These are phyloP conservation scores for pig (Sus scrofa) DNA, from an alignment of 2,113 vertebrate species.

Conservation along the genomic window DNA sequence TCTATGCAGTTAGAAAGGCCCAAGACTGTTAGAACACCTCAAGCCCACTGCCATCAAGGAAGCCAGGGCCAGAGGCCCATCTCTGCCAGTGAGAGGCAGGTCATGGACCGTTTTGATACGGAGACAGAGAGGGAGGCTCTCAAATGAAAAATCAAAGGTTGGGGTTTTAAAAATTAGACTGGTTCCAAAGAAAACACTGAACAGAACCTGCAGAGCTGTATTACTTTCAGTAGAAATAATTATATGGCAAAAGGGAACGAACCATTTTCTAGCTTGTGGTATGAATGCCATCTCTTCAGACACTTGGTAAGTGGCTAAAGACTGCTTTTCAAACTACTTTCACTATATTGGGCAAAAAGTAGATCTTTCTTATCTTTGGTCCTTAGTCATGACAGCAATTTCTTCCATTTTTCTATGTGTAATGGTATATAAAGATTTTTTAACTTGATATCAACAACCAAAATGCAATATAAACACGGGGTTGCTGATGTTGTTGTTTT, in stretches of 20 bases:
- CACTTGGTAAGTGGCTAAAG: not conserved
- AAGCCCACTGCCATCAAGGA: slow-evolving; percentile 94
- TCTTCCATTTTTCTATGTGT: not conserved
- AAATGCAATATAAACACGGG: slow-evolving; percentile 41
- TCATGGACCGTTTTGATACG: slow-evolving; percentile 88
- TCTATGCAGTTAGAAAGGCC: slow-evolving; percentile 90
- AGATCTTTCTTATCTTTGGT: slow-evolving; percentile 58
- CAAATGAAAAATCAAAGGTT: slow-evolving; percentile 89
- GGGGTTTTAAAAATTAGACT: slow-evolving; percentile 94
- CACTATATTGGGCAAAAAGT: not conserved
- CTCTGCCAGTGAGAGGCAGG: slow-evolving; percentile 88
- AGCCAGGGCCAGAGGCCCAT: slow-evolving; percentile 90
- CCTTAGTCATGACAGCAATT: not conserved
- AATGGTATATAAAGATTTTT: not conserved
- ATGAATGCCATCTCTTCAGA: not conserved
- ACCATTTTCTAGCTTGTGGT: slow-evolving; percentile 83
- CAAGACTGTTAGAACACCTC: slow-evolving; percentile 92
- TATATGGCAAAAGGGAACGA: slow-evolving; percentile 89
- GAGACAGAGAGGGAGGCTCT: slow-evolving; percentile 89
- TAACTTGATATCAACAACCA: not conserved
- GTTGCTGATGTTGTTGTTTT: not conserved
- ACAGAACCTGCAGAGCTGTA: slow-evolving; percentile 92
- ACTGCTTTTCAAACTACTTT: not conserved
- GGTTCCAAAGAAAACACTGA: slow-evolving; percentile 95
- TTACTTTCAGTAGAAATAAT: slow-evolving; percentile 93